Evolutionary conservation across 30 jellyfish, hydroid and myxozoan species (phyloP), one percentile per base, ranked within the genome.

Genomic region (Catostylus mosaicus): DNA sequence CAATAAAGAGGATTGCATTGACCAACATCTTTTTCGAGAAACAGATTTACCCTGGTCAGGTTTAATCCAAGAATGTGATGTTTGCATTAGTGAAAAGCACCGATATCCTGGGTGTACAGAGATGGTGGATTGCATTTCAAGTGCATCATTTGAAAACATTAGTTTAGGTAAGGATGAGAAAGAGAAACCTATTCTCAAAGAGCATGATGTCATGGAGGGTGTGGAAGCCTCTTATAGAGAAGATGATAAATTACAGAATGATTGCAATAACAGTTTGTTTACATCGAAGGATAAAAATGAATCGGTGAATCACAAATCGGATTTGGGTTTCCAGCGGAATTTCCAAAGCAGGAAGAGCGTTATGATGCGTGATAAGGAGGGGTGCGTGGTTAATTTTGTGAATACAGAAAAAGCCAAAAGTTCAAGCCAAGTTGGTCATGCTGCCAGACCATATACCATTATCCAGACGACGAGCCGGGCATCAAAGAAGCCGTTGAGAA

Each of bases 91-190:
- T 74, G 85, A 74, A 74, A 74, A 57, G 85, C 57, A 34, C 75
- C 85, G 88, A 60, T 60, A 76, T 76, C 88, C 88, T 76, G 88
- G 77, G 59, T 59, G 78, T 51, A 57, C 34, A 37, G 51, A 51
- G 68, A 29, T n/a, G 27, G 78, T 35, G 75, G 56, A 57, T 62
- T 61, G 72, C 48, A 22, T 24, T 16, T 54, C 76, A 29, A 56
- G 78, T 20, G 78, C 77, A 46, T 76, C 40, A 16, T 35, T 76
- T 30, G 59, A 34, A 6, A 32, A 59, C 59, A 24, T 51, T 29
- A 32, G 57, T 45, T 14, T 2, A 16, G 65, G 76, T 24, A 37
- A 33, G 9, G 70, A n/a, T 18, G 19, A 2, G 59, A 76, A 31
- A 1, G 54, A 62, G 19, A 37, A 29, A 9, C 18, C 68, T 33